Conservation (phyloP, 1,140 invertebrate genomes). For the Magallana ariakensis region DNA sequence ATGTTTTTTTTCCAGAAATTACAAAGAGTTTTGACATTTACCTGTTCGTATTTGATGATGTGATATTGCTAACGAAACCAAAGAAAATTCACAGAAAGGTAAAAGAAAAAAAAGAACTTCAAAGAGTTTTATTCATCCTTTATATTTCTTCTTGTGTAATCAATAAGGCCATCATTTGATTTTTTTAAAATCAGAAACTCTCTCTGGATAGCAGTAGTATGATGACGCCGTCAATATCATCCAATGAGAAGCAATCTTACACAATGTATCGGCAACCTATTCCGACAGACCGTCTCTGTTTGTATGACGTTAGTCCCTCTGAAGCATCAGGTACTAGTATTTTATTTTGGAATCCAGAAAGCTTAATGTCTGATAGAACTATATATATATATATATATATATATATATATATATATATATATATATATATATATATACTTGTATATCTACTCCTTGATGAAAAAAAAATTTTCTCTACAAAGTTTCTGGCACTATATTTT, state of each 20-base stretch:
- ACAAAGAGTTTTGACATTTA: constrained; percentile 75
- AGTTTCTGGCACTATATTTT: no score
- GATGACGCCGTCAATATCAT: neutral
- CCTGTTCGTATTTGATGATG: constrained; percentile 86
- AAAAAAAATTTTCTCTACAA: no score
- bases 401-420: no score
- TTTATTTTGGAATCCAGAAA: no score
- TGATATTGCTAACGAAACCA: constrained; percentile 84
- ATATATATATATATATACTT: no score
- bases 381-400: no score
- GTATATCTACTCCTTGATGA: no score
- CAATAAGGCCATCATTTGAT: neutral
- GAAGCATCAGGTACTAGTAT: constrained; percentile 80
- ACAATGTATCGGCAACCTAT: constrained; percentile 86
- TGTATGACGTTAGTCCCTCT: constrained; percentile 84
- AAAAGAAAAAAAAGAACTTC: constrained; percentile 44
- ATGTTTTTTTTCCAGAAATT: constrained; percentile 53
- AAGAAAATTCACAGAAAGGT: constrained; percentile 85
- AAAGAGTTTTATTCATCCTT: no score
- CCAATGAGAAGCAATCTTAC: constrained; percentile 78
- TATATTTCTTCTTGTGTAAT: no score
- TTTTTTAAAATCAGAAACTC: constrained; percentile 49
- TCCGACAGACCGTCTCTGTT: constrained; percentile 85
- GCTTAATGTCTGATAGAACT: no score
- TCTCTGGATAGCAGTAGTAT: constrained; percentile 53